phyloP scores from a whole-genome alignment of 2,888 invertebrate genomes.

The Ennomos fuscantarius region DNA sequence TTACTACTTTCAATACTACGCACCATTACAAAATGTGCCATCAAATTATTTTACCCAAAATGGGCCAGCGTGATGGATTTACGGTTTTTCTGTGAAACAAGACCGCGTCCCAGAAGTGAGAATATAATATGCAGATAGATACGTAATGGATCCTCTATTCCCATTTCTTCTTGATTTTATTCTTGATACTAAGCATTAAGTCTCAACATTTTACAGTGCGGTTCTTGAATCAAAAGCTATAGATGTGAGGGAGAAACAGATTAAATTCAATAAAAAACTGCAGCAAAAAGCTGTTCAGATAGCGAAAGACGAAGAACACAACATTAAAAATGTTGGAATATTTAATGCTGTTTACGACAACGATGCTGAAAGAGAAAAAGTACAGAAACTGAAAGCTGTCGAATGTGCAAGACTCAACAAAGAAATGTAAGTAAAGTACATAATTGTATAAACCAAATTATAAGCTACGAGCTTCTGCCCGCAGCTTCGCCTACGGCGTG shows the following conservation, averaged over 20 bases:
- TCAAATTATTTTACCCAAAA: too few species aligned
- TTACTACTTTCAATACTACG: too few species aligned
- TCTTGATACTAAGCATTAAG: too few species aligned
- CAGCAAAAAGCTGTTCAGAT: constrained; percentile 38
- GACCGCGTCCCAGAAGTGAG: too few species aligned
- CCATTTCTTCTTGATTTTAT: too few species aligned
- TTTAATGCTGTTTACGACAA: constrained; percentile 13
- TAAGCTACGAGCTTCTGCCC: too few species aligned
- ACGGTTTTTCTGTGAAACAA: too few species aligned
- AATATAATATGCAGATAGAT: too few species aligned
- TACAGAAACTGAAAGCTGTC: constrained; percentile 35
- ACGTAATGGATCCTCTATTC: too few species aligned
- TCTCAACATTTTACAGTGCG: constrained; percentile 47
- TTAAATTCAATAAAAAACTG: constrained; percentile 54
- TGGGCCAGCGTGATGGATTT: too few species aligned
- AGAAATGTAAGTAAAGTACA: constrained; percentile 50
- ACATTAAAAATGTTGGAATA: constrained; percentile 24
- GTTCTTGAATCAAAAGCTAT: constrained; percentile 57
- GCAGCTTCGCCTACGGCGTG: too few species aligned
- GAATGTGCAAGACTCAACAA: constrained; percentile 53
- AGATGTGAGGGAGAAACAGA: constrained; percentile 62
- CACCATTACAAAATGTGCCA: too few species aligned
- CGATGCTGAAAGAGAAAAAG: constrained; percentile 10
- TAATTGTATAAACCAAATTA: neutral
- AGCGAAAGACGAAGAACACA: constrained; percentile 34